Evolutionary conservation across 2,797 vertebrate genomes (phyloP), one percentile per base, ranked within the genome.

Genomic region (Enteromius fasciolatus): DNA sequence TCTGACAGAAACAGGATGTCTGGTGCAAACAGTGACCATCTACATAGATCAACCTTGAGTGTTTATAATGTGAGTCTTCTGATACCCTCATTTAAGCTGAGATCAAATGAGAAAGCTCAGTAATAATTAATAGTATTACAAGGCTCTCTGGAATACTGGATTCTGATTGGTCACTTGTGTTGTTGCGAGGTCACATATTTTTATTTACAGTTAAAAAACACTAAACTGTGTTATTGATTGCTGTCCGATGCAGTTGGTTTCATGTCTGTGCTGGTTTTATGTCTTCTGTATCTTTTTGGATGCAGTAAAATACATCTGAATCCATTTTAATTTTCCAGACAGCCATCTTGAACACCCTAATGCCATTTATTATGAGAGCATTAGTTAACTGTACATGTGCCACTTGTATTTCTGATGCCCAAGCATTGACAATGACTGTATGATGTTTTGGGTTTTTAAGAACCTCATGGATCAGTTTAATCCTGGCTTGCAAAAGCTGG

Each of bases 381-480:
- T 11, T 48, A 20, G 5, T 1, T 52, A 52, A 20, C 28, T 50
- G 23, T 72, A 50, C 23, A 31, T 31, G 14, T 54, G 6, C 17
- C 17, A 52, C 5, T 74, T 1, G 61, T 11, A 70, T 75, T 44
- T 0, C 25, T n/a, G 48, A 0, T 80, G 25, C 81, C n/a, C 5
- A 31, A 64, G 23, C 3, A 14, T 69, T 14, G 63, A 31, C 25
- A 39, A 11, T 69, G 46, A 44, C 17, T 50, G 5, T 39, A 8
- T 54, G 50, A 63, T 25, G 81, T 36, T 83, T 84, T 85, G 54
- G 87, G 1, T 87, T 23, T 76, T 17, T 86, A 64, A 99, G 98
- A 97, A 94, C 84, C 95, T 99, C 85, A 93, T 96, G 95, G 97
- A 98, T 80, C 95, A 97, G 84, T 99, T 99, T 91, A 99, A 99